Evolutionary conservation across 2,888 invertebrate genomes (phyloP).

Genomic region (Margaritifera margaritifera): DNA sequence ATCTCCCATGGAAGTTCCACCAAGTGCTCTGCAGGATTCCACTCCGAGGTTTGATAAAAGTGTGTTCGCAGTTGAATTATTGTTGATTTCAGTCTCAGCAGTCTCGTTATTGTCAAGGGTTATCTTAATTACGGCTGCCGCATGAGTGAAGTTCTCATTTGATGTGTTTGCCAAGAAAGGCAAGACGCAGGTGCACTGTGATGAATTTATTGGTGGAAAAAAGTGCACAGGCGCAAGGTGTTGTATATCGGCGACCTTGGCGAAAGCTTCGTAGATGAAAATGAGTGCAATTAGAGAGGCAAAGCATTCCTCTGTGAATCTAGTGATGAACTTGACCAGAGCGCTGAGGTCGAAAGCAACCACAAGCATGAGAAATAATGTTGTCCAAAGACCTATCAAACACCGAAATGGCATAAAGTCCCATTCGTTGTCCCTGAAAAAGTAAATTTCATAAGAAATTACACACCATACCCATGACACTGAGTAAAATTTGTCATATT

Average conservation of each 20-base stretch:
- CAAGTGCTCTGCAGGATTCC: constrained; percentile 38
- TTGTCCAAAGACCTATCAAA: constrained; percentile 97
- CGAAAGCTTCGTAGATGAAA: constrained; percentile 96
- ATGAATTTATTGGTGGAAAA: constrained; percentile 7
- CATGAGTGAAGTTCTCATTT: too few relatives aligned
- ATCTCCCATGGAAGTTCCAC: constrained; percentile 75
- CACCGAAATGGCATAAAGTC: constrained; percentile 95
- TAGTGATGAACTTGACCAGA: constrained; percentile 95
- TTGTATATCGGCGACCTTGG: constrained; percentile 84
- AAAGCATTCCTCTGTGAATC: constrained; percentile 98
- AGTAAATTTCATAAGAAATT: not conserved
- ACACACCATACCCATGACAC: not conserved
- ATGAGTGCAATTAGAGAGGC: constrained; percentile 97
- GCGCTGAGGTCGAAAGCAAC: constrained; percentile 97
- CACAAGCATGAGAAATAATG: constrained; percentile 86
- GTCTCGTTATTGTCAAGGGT: not conserved
- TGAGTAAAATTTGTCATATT: not conserved
- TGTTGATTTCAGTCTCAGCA: too few relatives aligned
- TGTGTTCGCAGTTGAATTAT: too few relatives aligned
- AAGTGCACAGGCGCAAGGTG: constrained; percentile 39
- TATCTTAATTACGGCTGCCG: constrained; percentile 1
- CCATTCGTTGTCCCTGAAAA: constrained; percentile 82
- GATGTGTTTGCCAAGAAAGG: too few relatives aligned
- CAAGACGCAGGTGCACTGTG: not conserved
- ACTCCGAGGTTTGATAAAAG: not conserved